phyloP scores from a whole-genome alignment of 1,140 invertebrate genomes.

The Ctenoplectra terminalis region DNA sequence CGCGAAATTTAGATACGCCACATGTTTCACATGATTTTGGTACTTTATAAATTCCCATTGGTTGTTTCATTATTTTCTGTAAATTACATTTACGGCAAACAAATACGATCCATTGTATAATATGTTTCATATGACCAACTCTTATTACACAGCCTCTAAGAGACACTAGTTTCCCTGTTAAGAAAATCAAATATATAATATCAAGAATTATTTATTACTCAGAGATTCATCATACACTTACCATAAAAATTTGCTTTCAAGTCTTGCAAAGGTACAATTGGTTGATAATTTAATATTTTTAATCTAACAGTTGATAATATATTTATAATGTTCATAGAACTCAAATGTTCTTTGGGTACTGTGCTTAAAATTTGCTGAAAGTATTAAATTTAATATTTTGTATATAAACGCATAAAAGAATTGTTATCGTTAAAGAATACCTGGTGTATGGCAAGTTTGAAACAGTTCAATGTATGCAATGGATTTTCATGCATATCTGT shows the following conservation, averaged over 20 bases:
- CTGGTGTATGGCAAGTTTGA: slow-evolving; percentile 90
- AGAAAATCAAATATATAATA: slow-evolving; percentile 38
- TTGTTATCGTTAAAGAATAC: slow-evolving; percentile 74
- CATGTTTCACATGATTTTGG: slow-evolving; percentile 87
- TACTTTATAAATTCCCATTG: slow-evolving; percentile 74
- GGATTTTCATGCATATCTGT: slow-evolving; percentile 87
- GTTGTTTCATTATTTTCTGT: slow-evolving; percentile 71
- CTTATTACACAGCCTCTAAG: slow-evolving; percentile 94
- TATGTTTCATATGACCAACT: slow-evolving; percentile 89
- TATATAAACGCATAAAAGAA: slow-evolving; percentile 51
- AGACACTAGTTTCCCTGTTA: slow-evolving; percentile 91
- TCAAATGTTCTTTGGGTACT: slow-evolving; percentile 80
- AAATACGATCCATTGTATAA: slow-evolving; percentile 92
- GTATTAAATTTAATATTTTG: slow-evolving; percentile 5
- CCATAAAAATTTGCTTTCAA: slow-evolving; percentile 92
- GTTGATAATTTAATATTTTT: slow-evolving; percentile 88
- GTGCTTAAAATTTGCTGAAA: slow-evolving; percentile 80
- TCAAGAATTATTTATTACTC: slow-evolving; percentile 13
- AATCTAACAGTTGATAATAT: slow-evolving; percentile 84
- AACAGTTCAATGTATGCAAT: slow-evolving; percentile 85
- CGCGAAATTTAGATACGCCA: slow-evolving; percentile 86
- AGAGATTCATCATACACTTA: slow-evolving; percentile 80
- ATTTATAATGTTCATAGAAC: slow-evolving; percentile 63
- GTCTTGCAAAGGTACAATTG: slow-evolving; percentile 87
- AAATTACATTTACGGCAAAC: slow-evolving; percentile 82